Base-by-base conservation (phyloP, 2,797 vertebrate species). In the Mormyrops boulengeri region DNA sequence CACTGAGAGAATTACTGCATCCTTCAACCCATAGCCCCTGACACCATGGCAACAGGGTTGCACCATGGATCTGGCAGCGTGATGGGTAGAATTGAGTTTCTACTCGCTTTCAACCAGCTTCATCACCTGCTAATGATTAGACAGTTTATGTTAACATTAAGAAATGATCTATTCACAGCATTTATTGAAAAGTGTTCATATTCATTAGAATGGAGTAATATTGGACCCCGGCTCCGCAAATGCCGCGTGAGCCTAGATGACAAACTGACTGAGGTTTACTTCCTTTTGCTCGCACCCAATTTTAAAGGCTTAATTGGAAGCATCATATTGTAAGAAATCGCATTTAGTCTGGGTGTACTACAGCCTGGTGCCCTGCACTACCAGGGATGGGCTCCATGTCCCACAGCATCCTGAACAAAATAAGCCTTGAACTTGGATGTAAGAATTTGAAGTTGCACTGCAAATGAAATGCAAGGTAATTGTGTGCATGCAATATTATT, bases 21-120 rank as follows among this genome's bases (percentile, higher is more conserved):
- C 89, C 19, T 11, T 90, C 53, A 85, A n/a, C 86, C 49, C 89
- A 88, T 88, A 88, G 90, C 89, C 57, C 89, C 52, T 85, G 90
- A 91, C 90, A 91, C 93, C 91, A 91, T 92, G 89, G 92, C 89
- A 92, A 92, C 91, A 84, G 88, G 77, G 88, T 88, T 89, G 88
- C 88, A 85, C 82, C 82, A 62, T 87, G 57, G 89, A 91, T 91
- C 91, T 93, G 91, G 88, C 93, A 93, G 93, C 85, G 14, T 86
- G 62, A 53, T 38, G 47, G 4, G 3, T 7, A 22, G 44, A 60
- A 52, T 44, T 11, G 3, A 44, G 26, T 49, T 38, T 62, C 22
- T 1, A n/a, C 38, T 49, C n/a, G 7, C 1, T 57, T 57, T 87
- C 85, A 57, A 0, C 6, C 26, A 49, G n/a, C 55, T 87, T 87